A percentile compares a stretch with the other conserved stretches of the same genome.
phyloP scores from a whole-genome alignment of 2,888 invertebrate species.

The Kryphioiulus occultus region DNA sequence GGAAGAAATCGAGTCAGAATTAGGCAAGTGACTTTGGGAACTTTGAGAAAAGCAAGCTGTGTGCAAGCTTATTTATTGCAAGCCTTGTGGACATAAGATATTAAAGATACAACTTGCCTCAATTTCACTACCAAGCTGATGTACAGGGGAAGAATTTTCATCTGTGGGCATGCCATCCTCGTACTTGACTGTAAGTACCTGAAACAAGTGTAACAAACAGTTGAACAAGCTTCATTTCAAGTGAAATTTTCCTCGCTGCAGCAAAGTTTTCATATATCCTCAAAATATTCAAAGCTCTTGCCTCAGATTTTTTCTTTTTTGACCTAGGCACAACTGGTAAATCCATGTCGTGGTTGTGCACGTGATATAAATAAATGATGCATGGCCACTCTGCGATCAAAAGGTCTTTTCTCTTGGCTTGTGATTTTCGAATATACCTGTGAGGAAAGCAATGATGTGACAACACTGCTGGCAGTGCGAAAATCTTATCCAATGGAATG shows the following conservation, averaged over 20 bases:
- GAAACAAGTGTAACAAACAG: background rate
- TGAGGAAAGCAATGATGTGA: background rate
- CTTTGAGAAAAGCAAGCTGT: too few relatives aligned
- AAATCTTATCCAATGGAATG: background rate
- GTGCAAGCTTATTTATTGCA: too few relatives aligned
- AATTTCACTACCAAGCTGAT: background rate
- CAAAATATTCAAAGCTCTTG: background rate
- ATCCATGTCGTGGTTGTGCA: background rate
- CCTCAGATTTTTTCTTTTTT: background rate
- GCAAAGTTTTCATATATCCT: too few relatives aligned
- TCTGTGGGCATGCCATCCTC: background rate
- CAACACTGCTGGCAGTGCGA: background rate
- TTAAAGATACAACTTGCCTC: background rate
- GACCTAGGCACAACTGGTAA: background rate
- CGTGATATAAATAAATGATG: background rate
- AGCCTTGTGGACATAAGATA: too few relatives aligned
- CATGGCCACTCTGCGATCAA: background rate
- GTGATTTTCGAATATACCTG: background rate
- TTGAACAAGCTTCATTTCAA: background rate
- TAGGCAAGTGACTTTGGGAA: too few relatives aligned
- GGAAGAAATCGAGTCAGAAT: too few relatives aligned
- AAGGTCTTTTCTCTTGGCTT: background rate
- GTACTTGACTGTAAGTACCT: background rate
- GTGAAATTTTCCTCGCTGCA: too few relatives aligned
- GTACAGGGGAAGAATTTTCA: background rate